Evolutionary conservation across 2,888 invertebrate species (phyloP).

Genomic region (Caenorhabditis sp.): DNA sequence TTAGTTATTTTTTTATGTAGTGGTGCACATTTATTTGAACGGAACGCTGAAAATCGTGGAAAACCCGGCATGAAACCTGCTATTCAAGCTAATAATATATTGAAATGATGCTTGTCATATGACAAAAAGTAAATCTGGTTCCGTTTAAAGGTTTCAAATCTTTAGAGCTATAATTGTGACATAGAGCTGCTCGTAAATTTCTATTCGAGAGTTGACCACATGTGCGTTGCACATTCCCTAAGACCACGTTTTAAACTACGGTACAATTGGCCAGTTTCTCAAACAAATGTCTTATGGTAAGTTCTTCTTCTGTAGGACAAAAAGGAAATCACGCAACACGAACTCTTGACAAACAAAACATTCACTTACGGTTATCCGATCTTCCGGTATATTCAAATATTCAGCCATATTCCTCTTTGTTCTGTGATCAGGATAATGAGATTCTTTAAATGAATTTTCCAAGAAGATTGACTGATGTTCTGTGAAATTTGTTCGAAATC

Average conservation of each 20-base stretch:
- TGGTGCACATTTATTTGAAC: too few relatives aligned
- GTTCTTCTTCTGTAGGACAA: too few relatives aligned
- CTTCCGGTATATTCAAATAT: constrained; percentile 73
- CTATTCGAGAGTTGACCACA: constrained; percentile 62
- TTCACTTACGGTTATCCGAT: constrained; percentile 76
- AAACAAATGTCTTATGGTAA: too few relatives aligned
- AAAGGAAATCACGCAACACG: too few relatives aligned
- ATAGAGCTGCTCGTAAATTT: constrained; percentile 65
- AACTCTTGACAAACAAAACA: too few relatives aligned
- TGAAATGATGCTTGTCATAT: too few relatives aligned
- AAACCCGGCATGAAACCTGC: too few relatives aligned
- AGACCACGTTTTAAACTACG: constrained; percentile 26
- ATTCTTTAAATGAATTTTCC: constrained; percentile 75
- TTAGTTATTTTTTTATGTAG: too few relatives aligned
- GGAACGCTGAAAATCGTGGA: too few relatives aligned
- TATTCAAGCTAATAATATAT: too few relatives aligned
- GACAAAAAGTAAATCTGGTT: too few relatives aligned
- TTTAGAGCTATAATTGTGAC: constrained; percentile 54
- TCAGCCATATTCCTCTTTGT: constrained; percentile 75
- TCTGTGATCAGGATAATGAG: constrained; percentile 79
- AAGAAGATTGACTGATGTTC: constrained; percentile 75
- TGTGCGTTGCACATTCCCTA: constrained; percentile 24
- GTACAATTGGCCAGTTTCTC: too few relatives aligned
- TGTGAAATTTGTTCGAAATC: constrained; percentile 79
- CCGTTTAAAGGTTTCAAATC: constrained; percentile 10